Evolutionary conservation across 2,113 vertebrate species (phyloP), one percentile per base, ranked within the genome.

Genomic region (Equus przewalskii): DNA sequence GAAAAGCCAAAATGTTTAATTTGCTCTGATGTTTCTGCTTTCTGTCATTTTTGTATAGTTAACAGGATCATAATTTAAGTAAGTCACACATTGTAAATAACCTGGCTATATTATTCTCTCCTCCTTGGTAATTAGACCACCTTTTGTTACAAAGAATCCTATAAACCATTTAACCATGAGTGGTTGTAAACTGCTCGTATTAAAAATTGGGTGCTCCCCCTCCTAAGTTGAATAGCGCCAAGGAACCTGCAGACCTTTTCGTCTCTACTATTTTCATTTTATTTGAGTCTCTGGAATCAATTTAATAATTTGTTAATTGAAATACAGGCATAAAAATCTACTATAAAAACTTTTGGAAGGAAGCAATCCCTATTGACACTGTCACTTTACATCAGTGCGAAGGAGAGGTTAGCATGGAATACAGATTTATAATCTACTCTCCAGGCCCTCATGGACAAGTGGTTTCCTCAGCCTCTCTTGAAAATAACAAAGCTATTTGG

Each of bases 21-120:
- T 98, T 97, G 97, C 82, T 97, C 92, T 82, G 97, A 98, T 98
- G 97, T 97, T 98, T 99, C 98, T 99, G 98, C 0, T 97, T 98
- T 98, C 96, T 98, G 97, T 99, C 98, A 98, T 98, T 99, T 99
- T 98, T 98, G 97, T 97, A 98, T 97, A 98, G 97, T 98, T 98
- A 99, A 98, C 97, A 98, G 97, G 98, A 98, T 98, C 98, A 98
- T 98, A 99, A 98, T 98, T 99, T 98, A 98, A 98, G 97, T 60
- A 95, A 97, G 96, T 98, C 98, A 97, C 98, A 99, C 98, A 92
- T 98, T 99, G 98, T 99, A 99, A 99, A 99, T 99, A 98, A 97
- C 93, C 94, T 98, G 97, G 92, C 92, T 84, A 96, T 97, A 98
- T 97, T 97, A 98, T 98, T 98, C 98, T 98, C 93, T 98, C 97